phyloP scores from a whole-genome alignment of 2,797 vertebrate species.

The Spondyliosoma cantharus region DNA sequence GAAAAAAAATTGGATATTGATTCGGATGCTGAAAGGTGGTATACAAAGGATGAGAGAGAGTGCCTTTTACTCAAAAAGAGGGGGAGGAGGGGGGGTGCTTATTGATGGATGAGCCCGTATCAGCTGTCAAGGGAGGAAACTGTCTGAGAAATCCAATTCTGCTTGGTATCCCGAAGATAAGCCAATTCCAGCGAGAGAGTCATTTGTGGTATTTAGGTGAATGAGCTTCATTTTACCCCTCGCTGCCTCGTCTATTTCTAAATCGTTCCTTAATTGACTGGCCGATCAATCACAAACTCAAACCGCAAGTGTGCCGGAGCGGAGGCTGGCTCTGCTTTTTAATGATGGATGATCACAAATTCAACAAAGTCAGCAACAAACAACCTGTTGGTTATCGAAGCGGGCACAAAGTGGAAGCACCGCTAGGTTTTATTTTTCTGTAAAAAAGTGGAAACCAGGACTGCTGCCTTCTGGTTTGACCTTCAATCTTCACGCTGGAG shows the following conservation, averaged over 20 bases:
- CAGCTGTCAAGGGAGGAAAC: conserved; percentile 65
- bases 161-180: conserved; percentile 63
- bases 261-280: conserved; percentile 72
- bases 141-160: conserved; percentile 74
- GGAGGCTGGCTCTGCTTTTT: conserved; percentile 17
- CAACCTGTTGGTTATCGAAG: background rate
- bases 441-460: background rate
- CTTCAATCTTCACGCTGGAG: background rate
- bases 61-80: conserved; percentile 44
- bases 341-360: conserved; percentile 6
- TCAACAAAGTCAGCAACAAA: conserved; percentile 20
- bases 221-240: conserved; percentile 62
- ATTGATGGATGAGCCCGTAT: conserved; percentile 65
- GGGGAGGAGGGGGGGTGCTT: background rate
- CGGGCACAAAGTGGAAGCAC: background rate
- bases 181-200: conserved; percentile 60
- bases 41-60: conserved; percentile 46
- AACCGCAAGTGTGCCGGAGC: background rate
- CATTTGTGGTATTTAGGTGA: conserved; percentile 68
- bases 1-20: conserved; percentile 63
- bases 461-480: background rate
- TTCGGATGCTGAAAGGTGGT: conserved; percentile 46
- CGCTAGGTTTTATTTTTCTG: background rate
- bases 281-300: conserved; percentile 54
- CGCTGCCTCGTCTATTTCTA: conserved; percentile 57